Base-by-base conservation (phyloP, 2,113 vertebrate genomes). In the Serilophus lunatus region DNA sequence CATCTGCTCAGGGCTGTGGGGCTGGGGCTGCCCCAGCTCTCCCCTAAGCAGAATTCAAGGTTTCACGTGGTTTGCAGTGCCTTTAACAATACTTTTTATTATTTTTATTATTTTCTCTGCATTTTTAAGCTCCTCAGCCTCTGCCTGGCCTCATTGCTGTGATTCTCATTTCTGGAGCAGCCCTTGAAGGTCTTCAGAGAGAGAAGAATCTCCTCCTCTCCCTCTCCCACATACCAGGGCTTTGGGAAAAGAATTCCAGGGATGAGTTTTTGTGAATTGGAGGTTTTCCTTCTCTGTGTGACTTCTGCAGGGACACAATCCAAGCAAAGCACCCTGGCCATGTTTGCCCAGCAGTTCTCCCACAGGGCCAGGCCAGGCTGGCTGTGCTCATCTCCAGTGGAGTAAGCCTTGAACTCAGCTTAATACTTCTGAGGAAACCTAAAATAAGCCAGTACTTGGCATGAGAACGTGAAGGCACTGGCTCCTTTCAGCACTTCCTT, bases 91-190 rank as follows among this genome's bases (percentile, higher is more conserved):
- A 3, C 1, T 24, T 61, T 47, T 50, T 8, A 2, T 12, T 5
- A 35, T 13, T 25, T 44, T 23, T 50, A 25, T 47, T 50, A 45
- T 14, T 25, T 79, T 29, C 40, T 61, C 47, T 45, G 15, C 3
- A 9, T 11, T 60, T 50, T 5, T 13, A 1, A 7, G 9, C n/a
- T 72, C 53, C 38, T n/a, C 7, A 40, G 28, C 20, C n/a, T 53
- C n/a, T 36, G 0, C 12, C 35, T 9, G 2, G 10, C 45, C 68
- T 31, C 12, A 0, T 13, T 3, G 3, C n/a, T 40, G 1, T 6
- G 5, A 31, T n/a, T 72, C 64, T 74, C 29, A 14, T 44, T 79
- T 31, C 76, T 76, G 40, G 79, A 68, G 40, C 47, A 42, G 42
- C 6, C 24, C 28, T 65, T 25, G 10, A 40, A 49, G 53, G 5